Percentiles rank a stretch among this genome's conserved stretches.
These are phyloP conservation scores for Neoascia interrupta DNA, from an alignment of 2,888 invertebrate species.

Conservation along the genomic window DNA sequence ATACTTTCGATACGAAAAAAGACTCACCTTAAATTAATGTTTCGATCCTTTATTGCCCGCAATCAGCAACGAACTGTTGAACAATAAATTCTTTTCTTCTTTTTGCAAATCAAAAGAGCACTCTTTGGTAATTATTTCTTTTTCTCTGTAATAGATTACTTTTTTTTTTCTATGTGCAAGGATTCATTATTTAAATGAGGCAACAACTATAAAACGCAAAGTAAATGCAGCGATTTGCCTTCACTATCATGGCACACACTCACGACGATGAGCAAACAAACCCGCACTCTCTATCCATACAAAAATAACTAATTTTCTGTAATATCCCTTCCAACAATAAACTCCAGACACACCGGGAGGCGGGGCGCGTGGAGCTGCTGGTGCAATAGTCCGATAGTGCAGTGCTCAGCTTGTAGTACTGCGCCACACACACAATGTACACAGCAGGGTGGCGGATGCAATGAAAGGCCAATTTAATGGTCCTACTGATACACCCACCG, in stretches of 20 bases:
- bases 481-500: slow-evolving; percentile 28
- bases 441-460: slow-evolving; percentile 5
- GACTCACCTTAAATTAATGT: too few species aligned
- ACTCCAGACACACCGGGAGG: slow-evolving; percentile 47
- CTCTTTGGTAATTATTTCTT: slow-evolving; percentile 42
- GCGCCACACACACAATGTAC: slow-evolving; percentile 29
- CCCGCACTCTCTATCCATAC: background rate
- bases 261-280: slow-evolving; percentile 20
- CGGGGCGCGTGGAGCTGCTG: too few species aligned
- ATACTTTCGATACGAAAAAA: too few species aligned
- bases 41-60: too few species aligned
- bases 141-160: too few species aligned
- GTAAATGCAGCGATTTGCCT: slow-evolving; percentile 45
- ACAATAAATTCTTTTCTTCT: too few species aligned
- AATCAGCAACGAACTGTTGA: too few species aligned
- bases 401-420: too few species aligned
- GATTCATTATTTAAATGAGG: slow-evolving; percentile 60
- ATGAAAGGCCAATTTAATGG: slow-evolving; percentile 58
- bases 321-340: slow-evolving; percentile 55
- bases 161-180: slow-evolving; percentile 31
- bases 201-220: slow-evolving; percentile 31
- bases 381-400: slow-evolving; percentile 37
- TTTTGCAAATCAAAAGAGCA: slow-evolving; percentile 59
- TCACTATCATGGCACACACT: slow-evolving; percentile 37
- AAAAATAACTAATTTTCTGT: too few species aligned